Evolutionary conservation across 2,888 invertebrate species (phyloP).

Genomic region (Sphaerophoria taeniata): DNA sequence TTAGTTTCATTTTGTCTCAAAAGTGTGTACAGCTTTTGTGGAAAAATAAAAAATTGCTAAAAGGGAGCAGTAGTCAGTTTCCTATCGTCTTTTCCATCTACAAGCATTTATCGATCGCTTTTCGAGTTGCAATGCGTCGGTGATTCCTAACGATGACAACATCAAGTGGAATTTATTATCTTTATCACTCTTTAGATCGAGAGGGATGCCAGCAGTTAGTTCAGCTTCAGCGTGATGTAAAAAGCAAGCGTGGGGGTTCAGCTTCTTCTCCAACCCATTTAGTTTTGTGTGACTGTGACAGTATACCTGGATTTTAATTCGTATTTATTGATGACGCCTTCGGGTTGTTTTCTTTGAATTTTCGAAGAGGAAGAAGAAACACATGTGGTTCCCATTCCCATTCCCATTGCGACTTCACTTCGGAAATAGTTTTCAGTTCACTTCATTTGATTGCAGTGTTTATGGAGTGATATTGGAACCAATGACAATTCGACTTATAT

Average conservation of each 20-base stretch:
- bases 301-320: slow-evolving; percentile 71
- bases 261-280: slow-evolving; percentile 43
- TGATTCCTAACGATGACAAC: slow-evolving; percentile 71
- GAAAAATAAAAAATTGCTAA: slow-evolving; percentile 38
- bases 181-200: slow-evolving; percentile 47
- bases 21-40: slow-evolving; percentile 44
- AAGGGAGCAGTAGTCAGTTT: slow-evolving; percentile 27
- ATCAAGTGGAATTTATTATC: slow-evolving; percentile 72
- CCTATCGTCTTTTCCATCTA: slow-evolving; percentile 37
- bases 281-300: slow-evolving; percentile 28
- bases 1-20: slow-evolving; percentile 29
- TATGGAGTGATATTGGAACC: slow-evolving; percentile 53
- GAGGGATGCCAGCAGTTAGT: slow-evolving; percentile 36
- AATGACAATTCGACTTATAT: slow-evolving; percentile 40
- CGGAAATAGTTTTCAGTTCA: slow-evolving; percentile 46
- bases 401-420: background rate
- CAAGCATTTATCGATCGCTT: too few relatives aligned
- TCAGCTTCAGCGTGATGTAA: background rate
- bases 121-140: too few relatives aligned
- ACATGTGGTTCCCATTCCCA: too few relatives aligned
- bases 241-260: slow-evolving; percentile 59
- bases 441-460: slow-evolving; percentile 43
- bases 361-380: too few relatives aligned
- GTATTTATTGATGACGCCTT: slow-evolving; percentile 69
- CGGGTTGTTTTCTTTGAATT: background rate